phyloP scores from a whole-genome alignment of 2,113 vertebrate species.

The Rhombomys opimus region DNA sequence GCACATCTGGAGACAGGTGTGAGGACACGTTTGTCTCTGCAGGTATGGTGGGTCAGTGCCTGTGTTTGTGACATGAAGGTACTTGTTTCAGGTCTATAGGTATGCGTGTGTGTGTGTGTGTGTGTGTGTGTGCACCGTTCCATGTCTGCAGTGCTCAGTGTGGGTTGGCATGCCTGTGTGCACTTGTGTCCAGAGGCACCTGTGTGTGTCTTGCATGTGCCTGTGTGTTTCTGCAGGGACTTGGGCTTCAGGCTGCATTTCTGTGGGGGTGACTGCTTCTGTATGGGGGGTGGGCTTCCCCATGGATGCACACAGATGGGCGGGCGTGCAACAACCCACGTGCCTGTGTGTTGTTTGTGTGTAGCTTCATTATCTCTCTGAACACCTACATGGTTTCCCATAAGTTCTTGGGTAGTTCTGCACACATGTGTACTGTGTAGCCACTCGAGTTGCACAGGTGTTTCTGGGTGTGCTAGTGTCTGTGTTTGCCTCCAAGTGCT shows the following conservation, averaged over 20 bases:
- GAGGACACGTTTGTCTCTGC: not conserved
- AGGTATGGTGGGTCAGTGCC: not conserved
- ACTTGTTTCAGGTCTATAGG: not conserved
- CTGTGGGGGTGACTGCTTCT: not conserved
- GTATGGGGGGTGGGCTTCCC: fast-evolving
- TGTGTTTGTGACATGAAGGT: not conserved
- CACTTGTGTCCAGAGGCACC: fast-evolving
- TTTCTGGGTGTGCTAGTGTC: not conserved
- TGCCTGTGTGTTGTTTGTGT: not conserved
- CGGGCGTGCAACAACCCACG: no score
- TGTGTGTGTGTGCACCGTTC: fast-evolving
- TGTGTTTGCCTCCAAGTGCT: fast-evolving
- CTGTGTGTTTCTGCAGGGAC: not conserved
- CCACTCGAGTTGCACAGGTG: fast-evolving
- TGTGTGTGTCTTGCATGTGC: not conserved
- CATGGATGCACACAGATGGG: fast-evolving
- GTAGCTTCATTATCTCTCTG: not conserved
- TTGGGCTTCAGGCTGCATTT: not conserved
- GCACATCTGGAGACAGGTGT: not conserved
- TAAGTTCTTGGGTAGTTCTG: not conserved
- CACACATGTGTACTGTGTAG: fast-evolving
- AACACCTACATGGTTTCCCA: not conserved
- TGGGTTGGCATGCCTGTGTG: not conserved
- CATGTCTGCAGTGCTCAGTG: not conserved
- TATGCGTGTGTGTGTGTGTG: fast-evolving